Evolutionary conservation across 2,888 invertebrate genomes (phyloP), one percentile per base, ranked within the genome.

Genomic region (Acrocyrtus sp.): DNA sequence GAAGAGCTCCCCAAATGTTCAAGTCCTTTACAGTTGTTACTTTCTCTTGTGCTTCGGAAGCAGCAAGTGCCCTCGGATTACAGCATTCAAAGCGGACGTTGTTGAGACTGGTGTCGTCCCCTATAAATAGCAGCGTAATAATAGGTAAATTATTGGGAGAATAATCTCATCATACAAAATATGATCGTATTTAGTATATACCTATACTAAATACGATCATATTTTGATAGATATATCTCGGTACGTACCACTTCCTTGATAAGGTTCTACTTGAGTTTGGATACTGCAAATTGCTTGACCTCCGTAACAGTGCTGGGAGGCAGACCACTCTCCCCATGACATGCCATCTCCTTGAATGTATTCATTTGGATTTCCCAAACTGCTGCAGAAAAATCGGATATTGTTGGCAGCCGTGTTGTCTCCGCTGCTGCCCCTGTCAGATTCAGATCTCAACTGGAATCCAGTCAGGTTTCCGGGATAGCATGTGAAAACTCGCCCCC

Each of bases 181-280:
- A n/a, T n/a, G n/a, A n/a, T n/a, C n/a, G n/a, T n/a, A n/a, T n/a
- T n/a, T n/a, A n/a, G n/a, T n/a, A n/a, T n/a, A n/a, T n/a, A n/a
- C n/a, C n/a, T n/a, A n/a, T n/a, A n/a, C n/a, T n/a, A n/a, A n/a
- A n/a, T n/a, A n/a, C n/a, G n/a, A n/a, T n/a, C n/a, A n/a, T n/a
- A n/a, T n/a, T n/a, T n/a, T n/a, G n/a, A 19, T n/a, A n/a, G n/a
- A n/a, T n/a, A n/a, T n/a, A n/a, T n/a, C n/a, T n/a, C n/a, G n/a
- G n/a, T n/a, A n/a, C n/a, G n/a, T 45, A 19, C 75, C 75, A 6
- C 24, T 63, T 5, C 21, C 62, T 3, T 12, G 19, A 8, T 70
- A 48, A 21, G 65, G 50, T 21, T 72, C 65, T 17, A 79, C 54
- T 61, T 79, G 78, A 10, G 77, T 79, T 50, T 72, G 61, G 12